Conservation (phyloP, 2,888 invertebrate genomes). For the Epinotia demarniana region DNA sequence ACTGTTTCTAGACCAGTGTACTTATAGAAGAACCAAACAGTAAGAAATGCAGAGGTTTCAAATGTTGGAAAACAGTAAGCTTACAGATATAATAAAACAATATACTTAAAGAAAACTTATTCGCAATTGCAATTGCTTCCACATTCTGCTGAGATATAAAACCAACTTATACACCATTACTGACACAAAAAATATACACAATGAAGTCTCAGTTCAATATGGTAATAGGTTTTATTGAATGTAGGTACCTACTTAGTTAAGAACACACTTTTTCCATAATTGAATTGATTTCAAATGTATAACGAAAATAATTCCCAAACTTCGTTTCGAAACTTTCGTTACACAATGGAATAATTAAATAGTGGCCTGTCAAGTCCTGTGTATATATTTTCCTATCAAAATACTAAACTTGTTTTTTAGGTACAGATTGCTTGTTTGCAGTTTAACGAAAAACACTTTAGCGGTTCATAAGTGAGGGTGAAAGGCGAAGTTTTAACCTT, state of each 20-base stretch:
- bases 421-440: not conserved
- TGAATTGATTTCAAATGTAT: not conserved
- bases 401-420: not conserved
- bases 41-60: too few relatives aligned
- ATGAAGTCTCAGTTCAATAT: too few relatives aligned
- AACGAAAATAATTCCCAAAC: not conserved
- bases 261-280: not conserved
- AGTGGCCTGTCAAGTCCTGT: not conserved
- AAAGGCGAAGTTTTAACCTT: slow-evolving; percentile 17
- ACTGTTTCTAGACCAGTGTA: not conserved
- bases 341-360: not conserved
- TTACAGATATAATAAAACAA: too few relatives aligned
- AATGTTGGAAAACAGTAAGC: too few relatives aligned
- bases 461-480: slow-evolving; percentile 25
- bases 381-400: not conserved
- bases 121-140: too few relatives aligned
- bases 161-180: too few relatives aligned
- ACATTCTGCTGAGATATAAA: too few relatives aligned
- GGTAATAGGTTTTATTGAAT: too few relatives aligned
- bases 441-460: slow-evolving; percentile 23
- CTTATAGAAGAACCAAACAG: too few relatives aligned
- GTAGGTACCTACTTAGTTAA: not conserved
- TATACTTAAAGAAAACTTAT: too few relatives aligned
- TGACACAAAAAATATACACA: too few relatives aligned
- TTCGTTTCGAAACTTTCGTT: not conserved